These are phyloP conservation scores for Sesia apiformis DNA, from an alignment of 2,888 invertebrate species.

Conservation along the genomic window DNA sequence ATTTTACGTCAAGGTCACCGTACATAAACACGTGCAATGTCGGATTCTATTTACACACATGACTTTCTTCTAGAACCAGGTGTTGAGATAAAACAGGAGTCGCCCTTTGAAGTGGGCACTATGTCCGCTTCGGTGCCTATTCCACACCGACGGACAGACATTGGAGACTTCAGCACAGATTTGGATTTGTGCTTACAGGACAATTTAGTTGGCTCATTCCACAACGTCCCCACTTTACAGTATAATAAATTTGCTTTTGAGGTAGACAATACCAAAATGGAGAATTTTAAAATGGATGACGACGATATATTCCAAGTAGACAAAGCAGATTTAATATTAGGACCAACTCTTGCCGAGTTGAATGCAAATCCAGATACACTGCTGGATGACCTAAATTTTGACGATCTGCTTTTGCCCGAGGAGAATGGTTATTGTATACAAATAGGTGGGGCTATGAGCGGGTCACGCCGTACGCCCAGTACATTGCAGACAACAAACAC, in stretches of 20 bases:
- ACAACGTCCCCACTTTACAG: conserved; percentile 51
- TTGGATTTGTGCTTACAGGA: conserved; percentile 74
- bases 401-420: conserved; percentile 85
- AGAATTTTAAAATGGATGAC: conserved; percentile 86
- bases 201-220: conserved; percentile 46
- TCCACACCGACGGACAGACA: conserved; percentile 67
- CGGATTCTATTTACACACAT: conserved; percentile 76
- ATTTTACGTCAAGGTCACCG: conserved; percentile 67
- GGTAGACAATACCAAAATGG: conserved; percentile 64
- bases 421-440: conserved; percentile 76
- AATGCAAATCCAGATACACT: conserved; percentile 90
- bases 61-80: conserved; percentile 78
- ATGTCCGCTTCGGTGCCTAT: conserved; percentile 79
- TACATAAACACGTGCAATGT: conserved; percentile 75
- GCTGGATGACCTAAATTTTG: conserved; percentile 89
- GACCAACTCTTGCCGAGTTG: conserved; percentile 88
- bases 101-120: conserved; percentile 54
- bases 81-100: conserved; percentile 78
- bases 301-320: conserved; percentile 93
- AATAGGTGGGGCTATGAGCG: conserved; percentile 65
- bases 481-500: conserved; percentile 31
- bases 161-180: conserved; percentile 71
- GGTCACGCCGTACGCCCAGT: conserved; percentile 34
- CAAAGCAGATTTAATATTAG: conserved; percentile 88
- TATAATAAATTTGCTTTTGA: conserved; percentile 57